Percentiles rank a stretch among this genome's conserved stretches.
phyloP scores from a whole-genome alignment of 2,113 vertebrate species.

The Siniperca chuatsi region DNA sequence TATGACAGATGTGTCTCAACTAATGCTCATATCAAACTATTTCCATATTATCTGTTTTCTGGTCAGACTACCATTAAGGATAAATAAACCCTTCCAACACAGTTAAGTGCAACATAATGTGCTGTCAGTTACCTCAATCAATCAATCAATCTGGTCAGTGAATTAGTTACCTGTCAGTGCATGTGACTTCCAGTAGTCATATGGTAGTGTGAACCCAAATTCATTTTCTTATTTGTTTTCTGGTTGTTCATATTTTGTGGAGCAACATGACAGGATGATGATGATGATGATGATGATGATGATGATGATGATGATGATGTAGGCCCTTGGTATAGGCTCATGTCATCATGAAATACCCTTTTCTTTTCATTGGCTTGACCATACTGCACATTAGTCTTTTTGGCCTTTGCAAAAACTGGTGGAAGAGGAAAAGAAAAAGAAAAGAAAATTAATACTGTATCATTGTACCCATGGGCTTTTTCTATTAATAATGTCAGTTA shows the following conservation, averaged over 20 bases:
- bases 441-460: slow-evolving; percentile 24
- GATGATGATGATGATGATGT: background rate
- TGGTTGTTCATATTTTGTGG: background rate
- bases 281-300: background rate
- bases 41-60: background rate
- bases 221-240: background rate
- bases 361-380: background rate
- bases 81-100: slow-evolving; percentile 1
- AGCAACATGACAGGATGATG: background rate
- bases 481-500: slow-evolving; percentile 34
- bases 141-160: too few species aligned
- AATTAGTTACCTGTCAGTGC: background rate
- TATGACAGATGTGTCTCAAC: background rate
- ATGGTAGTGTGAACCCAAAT: background rate
- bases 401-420: slow-evolving; percentile 1
- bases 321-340: background rate
- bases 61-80: background rate
- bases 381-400: background rate
- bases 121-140: background rate
- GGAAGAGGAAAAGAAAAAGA: slow-evolving; percentile 21
- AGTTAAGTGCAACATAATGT: background rate
- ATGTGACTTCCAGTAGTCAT: background rate
- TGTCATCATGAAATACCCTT: slow-evolving; percentile 14
- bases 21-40: background rate
- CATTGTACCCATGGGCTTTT: slow-evolving; percentile 5